Evolutionary conservation across 2,888 invertebrate species (phyloP).

Genomic region (Microctonus brassicae): DNA sequence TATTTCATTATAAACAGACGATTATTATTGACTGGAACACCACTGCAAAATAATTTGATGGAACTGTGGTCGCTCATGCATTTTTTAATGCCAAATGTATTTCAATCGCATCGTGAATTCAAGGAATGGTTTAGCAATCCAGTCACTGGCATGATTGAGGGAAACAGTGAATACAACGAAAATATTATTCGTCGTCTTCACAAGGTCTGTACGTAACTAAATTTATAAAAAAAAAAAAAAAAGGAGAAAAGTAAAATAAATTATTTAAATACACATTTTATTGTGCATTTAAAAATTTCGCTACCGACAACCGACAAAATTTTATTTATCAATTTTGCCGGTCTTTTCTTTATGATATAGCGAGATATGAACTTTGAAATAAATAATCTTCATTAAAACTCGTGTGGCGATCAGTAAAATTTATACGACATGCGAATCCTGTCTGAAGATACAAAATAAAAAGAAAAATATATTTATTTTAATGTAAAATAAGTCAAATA

Average conservation of each 20-base stretch:
- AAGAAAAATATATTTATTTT: background rate
- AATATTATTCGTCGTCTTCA: conserved; percentile 89
- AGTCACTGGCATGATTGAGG: conserved; percentile 96
- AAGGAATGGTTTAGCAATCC: conserved; percentile 99
- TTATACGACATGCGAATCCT: conserved; percentile 63
- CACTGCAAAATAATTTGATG: conserved; percentile 95
- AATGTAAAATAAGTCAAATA: too few relatives aligned
- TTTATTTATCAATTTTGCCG: conserved; percentile 45
- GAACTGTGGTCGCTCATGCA: conserved; percentile 99
- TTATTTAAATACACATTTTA: background rate
- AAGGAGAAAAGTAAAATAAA: background rate
- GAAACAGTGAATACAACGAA: conserved; percentile 91
- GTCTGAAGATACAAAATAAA: conserved; percentile 61
- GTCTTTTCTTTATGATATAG: conserved; percentile 51
- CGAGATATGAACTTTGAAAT: conserved; percentile 56
- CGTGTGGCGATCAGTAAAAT: conserved; percentile 58
- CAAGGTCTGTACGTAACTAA: conserved; percentile 77
- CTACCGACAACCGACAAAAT: conserved; percentile 59
- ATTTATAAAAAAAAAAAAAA: conserved; percentile 6
- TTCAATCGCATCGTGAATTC: conserved; percentile 95
- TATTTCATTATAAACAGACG: conserved; percentile 74
- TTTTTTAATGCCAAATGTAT: conserved; percentile 97
- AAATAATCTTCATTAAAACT: conserved; percentile 63
- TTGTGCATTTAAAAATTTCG: conserved; percentile 47
- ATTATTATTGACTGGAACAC: conserved; percentile 92